A percentile compares a stretch with the other conserved stretches of the same genome.
Evolutionary conservation across 1,140 invertebrate species (phyloP).

Genomic region (Leptopilina boulardi): DNA sequence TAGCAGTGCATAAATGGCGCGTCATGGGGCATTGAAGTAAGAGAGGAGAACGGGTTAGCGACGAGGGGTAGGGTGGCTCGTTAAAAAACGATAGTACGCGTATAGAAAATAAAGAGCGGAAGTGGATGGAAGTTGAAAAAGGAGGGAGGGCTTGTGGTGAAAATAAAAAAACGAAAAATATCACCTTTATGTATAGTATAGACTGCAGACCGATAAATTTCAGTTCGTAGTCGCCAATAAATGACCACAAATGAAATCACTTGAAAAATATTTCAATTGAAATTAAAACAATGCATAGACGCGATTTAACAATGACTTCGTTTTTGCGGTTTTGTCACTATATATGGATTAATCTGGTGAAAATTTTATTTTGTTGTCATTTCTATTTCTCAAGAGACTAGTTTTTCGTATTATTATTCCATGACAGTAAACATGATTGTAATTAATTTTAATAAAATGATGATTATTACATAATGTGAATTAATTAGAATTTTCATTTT

Average conservation of each 20-base stretch:
- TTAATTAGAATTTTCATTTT: too few relatives aligned
- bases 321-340: slow-evolving; percentile 7
- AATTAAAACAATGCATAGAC: slow-evolving; percentile 20
- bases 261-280: slow-evolving; percentile 28
- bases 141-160: neutral
- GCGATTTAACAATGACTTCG: neutral
- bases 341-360: neutral
- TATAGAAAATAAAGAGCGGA: slow-evolving; percentile 27
- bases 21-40: slow-evolving; percentile 7
- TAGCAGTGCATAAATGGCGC: slow-evolving; percentile 13
- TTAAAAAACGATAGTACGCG: slow-evolving; percentile 20
- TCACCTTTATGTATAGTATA: neutral
- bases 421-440: too few relatives aligned
- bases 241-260: slow-evolving; percentile 5
- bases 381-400: neutral
- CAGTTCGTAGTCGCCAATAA: slow-evolving; percentile 24
- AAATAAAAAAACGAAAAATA: slow-evolving; percentile 27
- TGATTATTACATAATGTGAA: too few relatives aligned
- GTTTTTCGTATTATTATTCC: too few relatives aligned
- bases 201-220: slow-evolving; percentile 26
- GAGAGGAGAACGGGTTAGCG: neutral
- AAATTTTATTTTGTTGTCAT: neutral
- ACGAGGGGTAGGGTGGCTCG: neutral
- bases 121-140: neutral
- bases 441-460: too few relatives aligned